Percentiles rank a stretch among this genome's conserved stretches.
These are phyloP conservation scores for Coelinius sp. DNA, from an alignment of 2,888 invertebrate species.

Conservation along the genomic window DNA sequence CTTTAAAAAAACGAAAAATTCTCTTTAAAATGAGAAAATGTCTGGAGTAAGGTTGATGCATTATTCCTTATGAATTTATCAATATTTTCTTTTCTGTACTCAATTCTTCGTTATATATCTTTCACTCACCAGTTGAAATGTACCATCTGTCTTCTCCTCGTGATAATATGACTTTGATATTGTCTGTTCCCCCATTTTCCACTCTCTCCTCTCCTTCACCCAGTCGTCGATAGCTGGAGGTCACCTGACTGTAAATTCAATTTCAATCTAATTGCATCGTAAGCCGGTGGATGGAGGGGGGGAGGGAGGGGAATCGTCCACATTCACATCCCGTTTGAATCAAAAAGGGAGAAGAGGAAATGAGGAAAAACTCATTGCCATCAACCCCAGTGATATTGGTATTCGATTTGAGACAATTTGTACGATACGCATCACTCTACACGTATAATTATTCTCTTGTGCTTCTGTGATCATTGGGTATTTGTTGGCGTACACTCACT, in stretches of 20 bases:
- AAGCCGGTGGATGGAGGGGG: too few relatives aligned
- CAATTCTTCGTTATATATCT: background rate
- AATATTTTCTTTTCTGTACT: background rate
- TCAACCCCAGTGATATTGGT: constrained; percentile 30
- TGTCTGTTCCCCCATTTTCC: background rate
- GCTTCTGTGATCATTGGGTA: constrained; percentile 1
- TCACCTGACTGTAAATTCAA: constrained; percentile 42
- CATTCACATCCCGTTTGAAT: constrained; percentile 26
- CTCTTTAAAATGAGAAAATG: background rate
- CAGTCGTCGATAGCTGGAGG: constrained; percentile 5
- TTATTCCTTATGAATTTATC: background rate
- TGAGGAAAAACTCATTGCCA: constrained; percentile 36
- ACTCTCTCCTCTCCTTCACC: background rate
- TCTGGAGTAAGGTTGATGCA: background rate
- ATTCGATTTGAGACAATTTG: constrained; percentile 29
- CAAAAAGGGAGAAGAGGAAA: constrained; percentile 23
- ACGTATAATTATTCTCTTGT: constrained; percentile 8
- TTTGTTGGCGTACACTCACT: background rate
- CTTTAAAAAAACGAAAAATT: background rate
- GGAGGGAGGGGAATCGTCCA: constrained; percentile 7
- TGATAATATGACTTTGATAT: constrained; percentile 22
- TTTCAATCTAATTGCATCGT: constrained; percentile 39
- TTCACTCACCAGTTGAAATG: background rate
- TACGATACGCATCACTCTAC: constrained; percentile 3
- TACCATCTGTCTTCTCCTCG: constrained; percentile 1